A percentile compares a stretch with the other conserved stretches of the same genome.
These are phyloP conservation scores for Drosophila lacicola DNA, from an alignment of 2,888 invertebrate genomes.

Conservation along the genomic window DNA sequence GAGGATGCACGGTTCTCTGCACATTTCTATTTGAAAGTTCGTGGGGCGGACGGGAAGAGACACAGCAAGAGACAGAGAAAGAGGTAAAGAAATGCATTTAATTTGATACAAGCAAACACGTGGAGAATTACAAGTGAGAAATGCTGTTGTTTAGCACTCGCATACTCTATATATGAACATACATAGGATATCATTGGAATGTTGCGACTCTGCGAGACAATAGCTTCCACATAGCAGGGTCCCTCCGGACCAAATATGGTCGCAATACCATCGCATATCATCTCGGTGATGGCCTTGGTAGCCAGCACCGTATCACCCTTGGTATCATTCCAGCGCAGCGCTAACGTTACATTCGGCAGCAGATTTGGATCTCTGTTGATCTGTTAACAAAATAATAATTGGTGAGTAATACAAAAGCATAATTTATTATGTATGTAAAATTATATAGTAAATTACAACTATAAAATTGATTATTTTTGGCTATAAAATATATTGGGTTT, in stretches of 20 bases:
- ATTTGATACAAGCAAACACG: constrained; percentile 12
- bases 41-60: constrained; percentile 13
- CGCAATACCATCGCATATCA: constrained; percentile 95
- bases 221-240: constrained; percentile 96
- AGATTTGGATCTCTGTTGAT: constrained; percentile 89
- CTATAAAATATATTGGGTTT: no score
- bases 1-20: constrained; percentile 95
- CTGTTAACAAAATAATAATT: constrained; percentile 84
- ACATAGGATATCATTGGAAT: constrained; percentile 99
- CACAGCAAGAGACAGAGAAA: constrained; percentile 2
- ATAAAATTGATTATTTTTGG: no score
- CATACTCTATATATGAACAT: constrained; percentile 86
- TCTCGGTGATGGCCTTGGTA: constrained; percentile 93
- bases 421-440: no score
- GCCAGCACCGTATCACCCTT: constrained; percentile 93
- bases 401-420: not conserved
- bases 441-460: no score
- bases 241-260: constrained; percentile 99
- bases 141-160: not conserved
- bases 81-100: constrained; percentile 16
- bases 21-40: constrained; percentile 91
- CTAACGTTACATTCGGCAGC: constrained; percentile 90
- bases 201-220: constrained; percentile 96
- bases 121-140: not conserved
- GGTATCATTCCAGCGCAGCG: constrained; percentile 93